Evolutionary conservation across 1,140 invertebrate genomes (phyloP), one percentile per base, ranked within the genome.

Genomic region (Apis florea): DNA sequence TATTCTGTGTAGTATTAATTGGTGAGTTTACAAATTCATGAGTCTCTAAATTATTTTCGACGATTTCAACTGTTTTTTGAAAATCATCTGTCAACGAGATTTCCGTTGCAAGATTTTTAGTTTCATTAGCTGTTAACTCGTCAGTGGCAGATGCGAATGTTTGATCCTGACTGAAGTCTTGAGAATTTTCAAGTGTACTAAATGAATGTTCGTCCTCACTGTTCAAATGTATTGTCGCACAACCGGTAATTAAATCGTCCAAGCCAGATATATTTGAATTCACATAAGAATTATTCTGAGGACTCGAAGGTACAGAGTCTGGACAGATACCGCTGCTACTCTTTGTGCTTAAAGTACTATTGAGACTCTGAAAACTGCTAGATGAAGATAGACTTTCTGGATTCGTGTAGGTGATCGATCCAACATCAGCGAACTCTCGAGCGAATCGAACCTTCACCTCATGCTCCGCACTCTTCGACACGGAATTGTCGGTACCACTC

Each of bases 291-390:
- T 40, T 40, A 40, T 40, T 40, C 31, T 40, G 31, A 11, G 87
- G 86, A 51, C 56, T 86, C 1, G 74, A 78, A 2, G 79, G 54
- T 19, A n/a, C 12, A 3, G 84, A 87, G 26, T 91, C 90, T 0
- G 84, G 61, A 71, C 90, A 90, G 63, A 89, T 89, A 47, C 89
- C 89, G 49, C 83, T 91, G 69, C 88, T 90, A 71, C 87, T 90
- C 40, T 92, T 92, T 13, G 83, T 89, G 58, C 90, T 92, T n/a
- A 88, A 78, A 10, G 83, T 92, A 26, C 88, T 89, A 17, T 75
- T 83, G 51, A 92, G 69, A 72, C 92, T 93, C 40, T 90, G 90
- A 68, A 90, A 90, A 51, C 90, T 92, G 75, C 92, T 91, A 13
- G 89, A 89, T 17, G 91, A 91, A 1, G 91, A 93, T 6, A 92